A percentile compares a stretch with the other conserved stretches of the same genome.
These are phyloP conservation scores for Hylaea fasciaria DNA, from an alignment of 2,888 invertebrate genomes.

Conservation along the genomic window DNA sequence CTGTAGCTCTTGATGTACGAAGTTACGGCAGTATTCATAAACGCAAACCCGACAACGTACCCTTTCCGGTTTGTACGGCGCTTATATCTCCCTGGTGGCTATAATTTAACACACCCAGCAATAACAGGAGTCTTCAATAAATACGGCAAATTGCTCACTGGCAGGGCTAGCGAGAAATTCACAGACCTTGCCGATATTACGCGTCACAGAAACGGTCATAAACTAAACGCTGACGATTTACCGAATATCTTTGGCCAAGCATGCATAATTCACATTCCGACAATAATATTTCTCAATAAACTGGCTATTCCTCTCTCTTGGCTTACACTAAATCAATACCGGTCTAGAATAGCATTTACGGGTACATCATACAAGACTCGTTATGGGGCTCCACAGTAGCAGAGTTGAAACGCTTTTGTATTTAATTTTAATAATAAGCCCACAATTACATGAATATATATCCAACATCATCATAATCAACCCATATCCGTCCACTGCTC, in stretches of 20 bases:
- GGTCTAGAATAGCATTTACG: not conserved
- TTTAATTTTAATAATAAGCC: no score
- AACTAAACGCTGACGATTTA: slow-evolving; percentile 12
- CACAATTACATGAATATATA: no score
- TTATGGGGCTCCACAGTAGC: no score
- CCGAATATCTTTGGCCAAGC: slow-evolving; percentile 2
- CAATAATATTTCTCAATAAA: slow-evolving; percentile 25
- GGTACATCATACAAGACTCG: not conserved
- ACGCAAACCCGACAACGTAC: slow-evolving; percentile 7
- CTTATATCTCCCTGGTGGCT: slow-evolving; percentile 6
- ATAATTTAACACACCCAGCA: slow-evolving; percentile 13
- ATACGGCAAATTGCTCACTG: not conserved
- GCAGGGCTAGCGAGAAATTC: no score
- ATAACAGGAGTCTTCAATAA: slow-evolving; percentile 15
- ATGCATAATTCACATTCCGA: slow-evolving; percentile 16
- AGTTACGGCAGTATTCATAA: not conserved
- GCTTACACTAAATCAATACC: not conserved
- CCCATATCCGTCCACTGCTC: no score
- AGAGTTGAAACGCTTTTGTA: no score
- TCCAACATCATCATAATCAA: no score
- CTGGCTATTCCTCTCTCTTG: slow-evolving; percentile 15
- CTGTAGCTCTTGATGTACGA: no score
- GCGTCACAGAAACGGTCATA: not conserved
- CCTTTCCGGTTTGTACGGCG: slow-evolving; percentile 16
- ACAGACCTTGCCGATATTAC: not conserved